These are phyloP conservation scores for Aethina tumida DNA, from an alignment of 1,140 invertebrate species.

Conservation along the genomic window DNA sequence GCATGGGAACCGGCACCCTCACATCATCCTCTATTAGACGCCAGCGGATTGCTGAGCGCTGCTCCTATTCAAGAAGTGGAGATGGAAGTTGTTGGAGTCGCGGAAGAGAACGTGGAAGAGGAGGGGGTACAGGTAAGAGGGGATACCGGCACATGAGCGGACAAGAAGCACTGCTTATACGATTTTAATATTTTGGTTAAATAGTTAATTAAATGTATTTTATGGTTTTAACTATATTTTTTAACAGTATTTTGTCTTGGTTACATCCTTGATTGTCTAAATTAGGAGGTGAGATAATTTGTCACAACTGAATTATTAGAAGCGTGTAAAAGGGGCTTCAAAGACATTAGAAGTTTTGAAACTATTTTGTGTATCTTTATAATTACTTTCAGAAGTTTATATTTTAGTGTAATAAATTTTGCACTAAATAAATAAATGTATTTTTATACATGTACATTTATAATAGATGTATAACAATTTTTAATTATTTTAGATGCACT, in stretches of 20 bases:
- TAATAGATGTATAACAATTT: too few species aligned
- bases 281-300: neutral
- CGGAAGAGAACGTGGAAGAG: slow-evolving; percentile 37
- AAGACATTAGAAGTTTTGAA: too few species aligned
- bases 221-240: slow-evolving; percentile 1
- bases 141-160: slow-evolving; percentile 7
- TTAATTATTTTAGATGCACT: too few species aligned
- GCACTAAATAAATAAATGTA: too few species aligned
- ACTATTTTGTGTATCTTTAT: too few species aligned
- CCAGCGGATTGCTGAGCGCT: slow-evolving; percentile 71
- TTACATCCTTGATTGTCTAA: neutral
- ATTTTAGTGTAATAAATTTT: too few species aligned
- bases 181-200: slow-evolving; percentile 3
- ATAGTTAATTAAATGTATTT: neutral
- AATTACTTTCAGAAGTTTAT: too few species aligned
- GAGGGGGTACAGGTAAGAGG: slow-evolving; percentile 26
- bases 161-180: too few species aligned
- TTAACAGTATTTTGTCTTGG: slow-evolving; percentile 1
- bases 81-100: slow-evolving; percentile 47
- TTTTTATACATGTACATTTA: too few species aligned
- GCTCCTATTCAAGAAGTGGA: slow-evolving; percentile 45
- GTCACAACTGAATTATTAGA: too few species aligned
- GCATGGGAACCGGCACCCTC: slow-evolving; percentile 71
- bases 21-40: slow-evolving; percentile 59
- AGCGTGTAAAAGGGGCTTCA: too few species aligned